Conservation (phyloP, 2,888 invertebrate genomes). For the Sussaba pulchella region DNA sequence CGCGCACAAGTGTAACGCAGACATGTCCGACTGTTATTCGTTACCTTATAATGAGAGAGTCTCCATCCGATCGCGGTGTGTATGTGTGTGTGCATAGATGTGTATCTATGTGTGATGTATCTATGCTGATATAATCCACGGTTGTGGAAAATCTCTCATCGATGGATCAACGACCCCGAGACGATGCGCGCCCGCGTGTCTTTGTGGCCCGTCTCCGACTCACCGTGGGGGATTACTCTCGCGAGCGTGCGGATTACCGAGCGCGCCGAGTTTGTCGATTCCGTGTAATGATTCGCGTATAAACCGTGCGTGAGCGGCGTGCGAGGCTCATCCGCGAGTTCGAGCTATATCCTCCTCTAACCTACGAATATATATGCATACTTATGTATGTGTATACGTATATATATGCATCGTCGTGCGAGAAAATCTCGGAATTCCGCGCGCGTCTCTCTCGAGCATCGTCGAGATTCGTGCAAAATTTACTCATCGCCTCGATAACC, state of each 20-base stretch:
- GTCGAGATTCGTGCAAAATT: slow-evolving; percentile 62
- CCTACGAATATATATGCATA: slow-evolving; percentile 1
- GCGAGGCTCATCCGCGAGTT: slow-evolving; percentile 33
- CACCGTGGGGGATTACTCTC: slow-evolving; percentile 65
- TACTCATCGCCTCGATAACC: slow-evolving; percentile 61
- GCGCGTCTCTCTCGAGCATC: slow-evolving; percentile 55
- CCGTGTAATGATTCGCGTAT: slow-evolving; percentile 67
- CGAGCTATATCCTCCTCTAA: background rate
- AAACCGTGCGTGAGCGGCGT: slow-evolving; percentile 66
- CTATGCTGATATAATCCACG: slow-evolving; percentile 61
- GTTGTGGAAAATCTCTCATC: slow-evolving; percentile 76
- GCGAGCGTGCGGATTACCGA: slow-evolving; percentile 68
- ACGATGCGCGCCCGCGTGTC: slow-evolving; percentile 69
- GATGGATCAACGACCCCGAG: slow-evolving; percentile 81
- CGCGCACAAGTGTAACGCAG: too few relatives aligned
- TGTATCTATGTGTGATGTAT: too few relatives aligned
- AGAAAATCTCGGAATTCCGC: slow-evolving; percentile 63
- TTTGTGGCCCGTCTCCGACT: slow-evolving; percentile 67
- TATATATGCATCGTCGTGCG: slow-evolving; percentile 52
- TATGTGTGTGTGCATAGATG: too few relatives aligned
- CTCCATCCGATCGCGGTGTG: slow-evolving; percentile 45
- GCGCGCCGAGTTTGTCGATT: slow-evolving; percentile 69
- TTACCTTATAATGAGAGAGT: slow-evolving; percentile 58
- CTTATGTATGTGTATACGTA: slow-evolving; percentile 5
- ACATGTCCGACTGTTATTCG: slow-evolving; percentile 51